Evolutionary conservation across 2,797 vertebrate species (phyloP), one percentile per base, ranked within the genome.

Genomic region (Gallirallus australis): DNA sequence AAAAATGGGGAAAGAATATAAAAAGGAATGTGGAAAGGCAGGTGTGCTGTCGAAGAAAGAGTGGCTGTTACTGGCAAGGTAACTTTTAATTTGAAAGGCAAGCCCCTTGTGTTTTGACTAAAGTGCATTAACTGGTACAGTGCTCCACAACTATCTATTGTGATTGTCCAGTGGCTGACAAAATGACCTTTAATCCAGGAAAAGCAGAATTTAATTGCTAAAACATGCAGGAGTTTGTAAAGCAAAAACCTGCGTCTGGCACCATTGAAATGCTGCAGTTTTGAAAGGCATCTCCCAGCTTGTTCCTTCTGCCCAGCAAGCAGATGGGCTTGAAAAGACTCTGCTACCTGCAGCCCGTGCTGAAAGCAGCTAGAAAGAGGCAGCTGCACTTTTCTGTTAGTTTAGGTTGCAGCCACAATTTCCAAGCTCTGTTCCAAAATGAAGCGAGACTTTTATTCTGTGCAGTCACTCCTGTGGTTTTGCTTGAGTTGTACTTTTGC

Each of bases 191-290:
- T 77, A 93, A 96, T 95, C 88, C 86, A 85, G 94, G 90, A 95
- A 86, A 92, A 97, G 61, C 48, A 65, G 76, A 73, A 95, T 94
- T 96, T 97, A 97, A 97, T 97, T 97, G 95, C 85, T 97, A 97
- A 98, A 98, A 97, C 82, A 95, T 89, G 83, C 39, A 82, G 59
- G 39, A 96, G 81, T 97, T 97, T 87, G 54, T 95, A 97, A 94
- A 90, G 91, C 50, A 94, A 95, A 66, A 88, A 86, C 66, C 10
- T 79, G 27, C 66, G 72, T 94, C 87, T 96, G 96, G 85, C 94
- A 96, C 91, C 81, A 81, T 11, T 72, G 95, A 97, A 89, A 84
- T 69, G 68, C 86, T 96, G 91, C 87, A 93, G 88, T 66, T 96
- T 92, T 59, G 81, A 85, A 94, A 85, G 57, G 37, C 11, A 24